These are phyloP conservation scores for Platycnemis pennipes DNA, from an alignment of 2,888 invertebrate species.

Conservation along the genomic window DNA sequence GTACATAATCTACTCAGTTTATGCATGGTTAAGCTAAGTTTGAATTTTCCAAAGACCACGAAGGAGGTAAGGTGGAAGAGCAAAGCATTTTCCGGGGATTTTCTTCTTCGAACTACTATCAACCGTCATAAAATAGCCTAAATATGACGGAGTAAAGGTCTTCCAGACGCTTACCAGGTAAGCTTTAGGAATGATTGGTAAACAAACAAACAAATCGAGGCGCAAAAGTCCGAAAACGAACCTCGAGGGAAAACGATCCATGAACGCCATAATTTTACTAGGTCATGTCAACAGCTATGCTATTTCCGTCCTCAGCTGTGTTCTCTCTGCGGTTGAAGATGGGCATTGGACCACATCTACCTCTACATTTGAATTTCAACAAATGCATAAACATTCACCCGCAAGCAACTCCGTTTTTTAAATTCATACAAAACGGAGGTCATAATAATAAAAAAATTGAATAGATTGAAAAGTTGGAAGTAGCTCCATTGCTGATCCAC, in stretches of 20 bases:
- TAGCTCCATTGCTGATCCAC: too few species aligned
- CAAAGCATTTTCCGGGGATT: too few species aligned
- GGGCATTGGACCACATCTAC: background rate
- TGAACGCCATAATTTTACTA: background rate
- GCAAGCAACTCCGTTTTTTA: background rate
- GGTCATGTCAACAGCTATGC: background rate
- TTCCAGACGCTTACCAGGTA: background rate
- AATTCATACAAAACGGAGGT: too few species aligned
- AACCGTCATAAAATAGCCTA: background rate
- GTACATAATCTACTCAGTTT: too few species aligned
- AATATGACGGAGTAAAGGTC: background rate
- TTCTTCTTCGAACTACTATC: background rate
- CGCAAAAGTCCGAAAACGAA: background rate
- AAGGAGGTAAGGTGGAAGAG: too few species aligned
- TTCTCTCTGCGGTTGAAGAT: background rate
- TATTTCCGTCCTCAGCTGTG: background rate
- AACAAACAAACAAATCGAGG: background rate
- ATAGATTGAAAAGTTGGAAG: too few species aligned
- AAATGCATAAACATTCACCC: background rate
- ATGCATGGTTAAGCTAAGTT: too few species aligned
- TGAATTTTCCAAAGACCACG: too few species aligned
- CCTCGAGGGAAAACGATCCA: background rate
- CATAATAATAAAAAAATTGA: too few species aligned
- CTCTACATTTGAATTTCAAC: background rate
- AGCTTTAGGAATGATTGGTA: background rate